Conservation (phyloP, 2,797 vertebrate species). For the Dromococcyx pavoninus region DNA sequence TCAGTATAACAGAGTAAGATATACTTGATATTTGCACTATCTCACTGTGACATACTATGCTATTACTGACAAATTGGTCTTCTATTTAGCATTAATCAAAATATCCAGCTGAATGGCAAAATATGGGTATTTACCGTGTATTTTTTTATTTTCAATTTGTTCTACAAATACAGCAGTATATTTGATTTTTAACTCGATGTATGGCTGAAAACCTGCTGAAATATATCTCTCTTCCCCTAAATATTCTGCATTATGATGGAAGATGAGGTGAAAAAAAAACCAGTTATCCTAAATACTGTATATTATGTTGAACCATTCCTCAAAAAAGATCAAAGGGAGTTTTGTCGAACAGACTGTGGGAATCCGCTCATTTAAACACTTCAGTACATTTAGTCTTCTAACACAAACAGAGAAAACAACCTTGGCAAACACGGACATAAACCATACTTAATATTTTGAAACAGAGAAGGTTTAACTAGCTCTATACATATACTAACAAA, state of each 20-base stretch:
- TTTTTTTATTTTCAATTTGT: neutral
- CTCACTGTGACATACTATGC: neutral
- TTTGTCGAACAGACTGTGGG: neutral
- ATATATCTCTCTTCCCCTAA: neutral
- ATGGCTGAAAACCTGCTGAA: neutral
- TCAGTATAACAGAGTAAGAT: neutral
- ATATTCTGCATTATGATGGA: neutral
- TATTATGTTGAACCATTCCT: neutral
- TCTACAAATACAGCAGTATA: neutral
- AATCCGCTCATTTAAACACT: neutral
- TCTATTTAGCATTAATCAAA: neutral
- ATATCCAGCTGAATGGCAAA: neutral
- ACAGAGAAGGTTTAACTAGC: neutral
- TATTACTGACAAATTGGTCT: neutral
- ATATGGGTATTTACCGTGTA: neutral
- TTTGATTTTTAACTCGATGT: neutral
- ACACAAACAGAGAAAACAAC: neutral
- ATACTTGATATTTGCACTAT: neutral
- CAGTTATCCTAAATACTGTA: neutral
- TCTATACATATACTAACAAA: neutral
- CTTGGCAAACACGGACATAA: neutral
- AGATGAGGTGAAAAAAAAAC: neutral
- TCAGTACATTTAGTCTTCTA: neutral
- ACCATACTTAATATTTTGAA: neutral
- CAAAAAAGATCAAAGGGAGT: neutral